Evolutionary conservation across 2,113 vertebrate genomes (phyloP).

Genomic region (Theristicus caerulescens): DNA sequence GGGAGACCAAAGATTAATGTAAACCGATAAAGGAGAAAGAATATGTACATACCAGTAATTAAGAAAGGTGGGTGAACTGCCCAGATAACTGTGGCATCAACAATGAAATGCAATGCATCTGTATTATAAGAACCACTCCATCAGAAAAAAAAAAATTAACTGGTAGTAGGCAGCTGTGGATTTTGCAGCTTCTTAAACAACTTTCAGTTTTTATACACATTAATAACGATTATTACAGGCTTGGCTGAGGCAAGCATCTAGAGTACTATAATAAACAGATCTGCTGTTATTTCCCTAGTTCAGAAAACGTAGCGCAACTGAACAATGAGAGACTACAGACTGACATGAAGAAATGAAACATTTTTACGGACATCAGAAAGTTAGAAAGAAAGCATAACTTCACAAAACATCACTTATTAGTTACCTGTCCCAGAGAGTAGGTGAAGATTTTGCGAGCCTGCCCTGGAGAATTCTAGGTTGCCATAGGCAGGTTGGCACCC

Average conservation of each 20-base stretch:
- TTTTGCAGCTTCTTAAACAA: neutral
- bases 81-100: neutral
- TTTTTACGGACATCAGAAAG: slow-evolving; percentile 36
- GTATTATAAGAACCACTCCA: neutral
- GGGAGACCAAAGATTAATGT: neutral
- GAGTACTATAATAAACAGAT: neutral
- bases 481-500: slow-evolving; percentile 82
- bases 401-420: slow-evolving; percentile 67
- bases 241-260: slow-evolving; percentile 19
- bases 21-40: neutral
- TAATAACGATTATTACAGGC: neutral
- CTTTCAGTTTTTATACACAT: neutral
- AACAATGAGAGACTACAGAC: neutral
- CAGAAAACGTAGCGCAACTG: slow-evolving; percentile 11
- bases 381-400: slow-evolving; percentile 65
- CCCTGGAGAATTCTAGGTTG: slow-evolving; percentile 82
- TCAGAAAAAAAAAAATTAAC: neutral
- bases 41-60: neutral
- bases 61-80: neutral
- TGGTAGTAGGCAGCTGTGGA: neutral
- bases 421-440: slow-evolving; percentile 85
- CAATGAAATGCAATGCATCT: neutral
- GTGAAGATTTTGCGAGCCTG: slow-evolving; percentile 82
- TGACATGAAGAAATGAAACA: slow-evolving; percentile 26
- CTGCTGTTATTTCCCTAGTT: neutral